Evolutionary conservation across 2,113 vertebrate species (phyloP).

Genomic region (Phodopus roborovskii): DNA sequence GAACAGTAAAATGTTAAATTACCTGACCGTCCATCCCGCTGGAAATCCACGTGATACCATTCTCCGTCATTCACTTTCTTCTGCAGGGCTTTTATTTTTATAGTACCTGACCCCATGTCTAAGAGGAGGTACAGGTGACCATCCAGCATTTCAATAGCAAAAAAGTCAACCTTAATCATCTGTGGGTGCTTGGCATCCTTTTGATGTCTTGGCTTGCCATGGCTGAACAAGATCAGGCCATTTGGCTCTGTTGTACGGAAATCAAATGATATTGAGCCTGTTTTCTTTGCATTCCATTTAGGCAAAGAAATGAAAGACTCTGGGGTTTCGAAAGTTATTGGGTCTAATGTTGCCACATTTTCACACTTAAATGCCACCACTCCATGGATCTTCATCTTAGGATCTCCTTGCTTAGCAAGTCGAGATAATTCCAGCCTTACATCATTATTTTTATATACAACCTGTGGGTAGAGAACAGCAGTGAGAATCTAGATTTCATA

Average conservation of each 20-base stretch:
- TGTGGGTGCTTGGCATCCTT: slow-evolving; percentile 96
- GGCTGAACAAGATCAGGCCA: slow-evolving; percentile 97
- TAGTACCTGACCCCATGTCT: slow-evolving; percentile 99
- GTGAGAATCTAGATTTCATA: slow-evolving; percentile 12
- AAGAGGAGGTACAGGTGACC: slow-evolving; percentile 96
- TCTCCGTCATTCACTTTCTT: slow-evolving; percentile 99
- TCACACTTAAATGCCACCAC: slow-evolving; percentile 99
- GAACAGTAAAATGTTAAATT: slow-evolving; percentile 56
- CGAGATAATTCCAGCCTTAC: slow-evolving; percentile 96
- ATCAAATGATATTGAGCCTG: slow-evolving; percentile 98
- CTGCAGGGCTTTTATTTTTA: slow-evolving; percentile 95
- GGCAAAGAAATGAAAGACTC: slow-evolving; percentile 96
- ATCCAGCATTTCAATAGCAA: slow-evolving; percentile 98
- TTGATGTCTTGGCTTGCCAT: slow-evolving; percentile 95
- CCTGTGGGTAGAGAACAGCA: slow-evolving; percentile 86
- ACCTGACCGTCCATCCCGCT: slow-evolving; percentile 98
- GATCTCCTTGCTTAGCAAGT: slow-evolving; percentile 95
- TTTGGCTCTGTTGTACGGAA: slow-evolving; percentile 99
- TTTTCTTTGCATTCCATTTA: slow-evolving; percentile 99
- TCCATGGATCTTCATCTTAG: slow-evolving; percentile 97
- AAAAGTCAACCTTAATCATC: slow-evolving; percentile 97
- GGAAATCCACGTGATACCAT: slow-evolving; percentile 99
- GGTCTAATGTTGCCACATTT: slow-evolving; percentile 97
- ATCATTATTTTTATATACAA: slow-evolving; percentile 99
- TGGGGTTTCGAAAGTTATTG: slow-evolving; percentile 98